Evolutionary conservation across 2,797 vertebrate genomes (phyloP), one percentile per base, ranked within the genome.

Genomic region (Micropoecilia bifurca): DNA sequence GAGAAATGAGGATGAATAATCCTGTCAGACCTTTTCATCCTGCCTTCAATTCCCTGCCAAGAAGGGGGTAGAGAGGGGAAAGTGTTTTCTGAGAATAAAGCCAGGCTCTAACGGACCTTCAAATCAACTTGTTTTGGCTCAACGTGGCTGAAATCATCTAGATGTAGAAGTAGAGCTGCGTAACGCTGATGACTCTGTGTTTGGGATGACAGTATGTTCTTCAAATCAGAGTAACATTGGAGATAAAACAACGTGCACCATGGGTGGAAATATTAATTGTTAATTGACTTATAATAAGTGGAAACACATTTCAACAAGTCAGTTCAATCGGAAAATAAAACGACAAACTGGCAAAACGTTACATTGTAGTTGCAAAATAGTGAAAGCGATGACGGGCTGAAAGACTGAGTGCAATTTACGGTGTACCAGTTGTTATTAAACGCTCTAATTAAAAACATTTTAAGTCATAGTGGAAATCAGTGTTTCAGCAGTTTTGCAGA

Each of bases 81-180:
- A 10, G 39, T 45, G 66, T 73, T 77, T 61, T 71, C 39, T 36
- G 18, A 66, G 61, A 66, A 39, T 22, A 22, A 66, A 69, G 41
- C 66, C 66, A 69, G 41, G 25, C 66, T 28, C 33, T 61, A 47
- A 85, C 82, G 8, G 25, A 83, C 71, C 75, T 75, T 61, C 18
- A 75, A 81, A 74, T 3, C 45, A n/a, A 80, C 43, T 3, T 72
- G 28, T 77, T 41, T 80, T 77, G 72, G 55, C 63, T 83, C 68
- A 73, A 53, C 69, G 72, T 10, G 39, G 39, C 53, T 4, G 3
- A 6, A 4, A 0, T 61, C 59, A 76, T 78, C 48, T 39, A 48
- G 74, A 78, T 4, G 1, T 25, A 10, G 73, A 3, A 55, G 69
- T 36, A n/a, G 36, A 77, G 78, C 46, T 36, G 22, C 80, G 81